Evolutionary conservation across 2,113 vertebrate species (phyloP), one percentile per base, ranked within the genome.

Genomic region (Eupsittula cactorum): DNA sequence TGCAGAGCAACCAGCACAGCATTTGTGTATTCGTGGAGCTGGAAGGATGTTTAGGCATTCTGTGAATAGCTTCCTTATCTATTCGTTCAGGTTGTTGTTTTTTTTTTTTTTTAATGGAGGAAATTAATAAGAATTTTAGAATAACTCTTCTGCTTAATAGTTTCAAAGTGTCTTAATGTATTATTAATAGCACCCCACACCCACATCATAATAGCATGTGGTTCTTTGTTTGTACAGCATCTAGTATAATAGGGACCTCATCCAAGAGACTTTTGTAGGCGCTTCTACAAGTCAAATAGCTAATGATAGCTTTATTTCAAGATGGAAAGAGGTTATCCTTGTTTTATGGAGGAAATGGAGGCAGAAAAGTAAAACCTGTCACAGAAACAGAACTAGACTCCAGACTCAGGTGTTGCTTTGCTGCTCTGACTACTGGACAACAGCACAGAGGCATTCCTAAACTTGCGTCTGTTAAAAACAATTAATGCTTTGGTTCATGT

Each of bases 41-140:
- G 53, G 50, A 78, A 86, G 65, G 46, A 46, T 65, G 65, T 75
- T 86, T 79, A 18, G 57, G 44, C 25, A 62, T 91, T 90, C 70
- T 90, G 86, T 52, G 76, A 69, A 79, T 78, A 73, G 14, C 82
- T 92, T 81, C 50, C 50, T 88, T 71, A 74, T 62, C 47, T 92
- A 16, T 68, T 81, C 0, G 0, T 95, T 94, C 86, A 86, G 39
- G 63, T 81, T 83, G 47, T 24, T 92, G 7, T 39, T 31, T 5
- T 88, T 31, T 12, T 17, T 17, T 44, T 93, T 78, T 86, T 87
- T 68, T 57, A 16, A 9, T 68, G 63, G 62, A 89, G 49, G 52
- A 85, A 83, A 70, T 77, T 8, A 87, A 75, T 84, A 94, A 90
- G 83, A 87, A 91, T 93, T 95, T 93, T 35, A 73, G 94, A 92